Percentiles rank a stretch among this genome's conserved stretches.
Conservation (phyloP, 2,113 vertebrate genomes). For the Spermophilus dauricus region DNA sequence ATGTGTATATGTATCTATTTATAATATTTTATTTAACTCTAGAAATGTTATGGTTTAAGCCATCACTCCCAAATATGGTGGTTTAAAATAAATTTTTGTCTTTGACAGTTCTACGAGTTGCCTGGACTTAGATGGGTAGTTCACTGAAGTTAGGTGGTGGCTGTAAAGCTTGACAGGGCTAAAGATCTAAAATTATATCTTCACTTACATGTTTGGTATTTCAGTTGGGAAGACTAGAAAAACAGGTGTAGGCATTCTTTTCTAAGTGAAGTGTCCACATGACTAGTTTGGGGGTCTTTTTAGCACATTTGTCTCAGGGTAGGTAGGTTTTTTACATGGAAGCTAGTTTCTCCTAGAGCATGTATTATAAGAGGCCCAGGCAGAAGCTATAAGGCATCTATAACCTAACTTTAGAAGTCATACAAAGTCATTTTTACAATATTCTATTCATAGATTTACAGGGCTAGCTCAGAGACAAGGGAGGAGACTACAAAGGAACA, state of each 20-base stretch:
- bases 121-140: not conserved
- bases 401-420: constrained; percentile 19
- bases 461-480: not conserved
- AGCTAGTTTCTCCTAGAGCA: not conserved
- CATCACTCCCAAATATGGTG: not conserved
- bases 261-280: not conserved
- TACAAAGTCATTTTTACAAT: not conserved
- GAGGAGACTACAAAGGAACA: not conserved
- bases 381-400: not conserved
- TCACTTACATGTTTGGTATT: not conserved
- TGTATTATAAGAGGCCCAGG: not conserved
- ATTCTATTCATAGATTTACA: not conserved
- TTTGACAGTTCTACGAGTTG: not conserved
- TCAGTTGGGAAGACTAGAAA: not conserved
- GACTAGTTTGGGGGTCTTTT: not conserved
- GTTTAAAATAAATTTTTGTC: constrained; percentile 13
- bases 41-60: constrained; percentile 52
- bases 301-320: not conserved
- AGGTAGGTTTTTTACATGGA: not conserved
- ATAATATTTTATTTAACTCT: not conserved
- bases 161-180: not conserved
- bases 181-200: not conserved
- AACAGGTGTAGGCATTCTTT: not conserved
- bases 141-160: not conserved
- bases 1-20: not conserved